Conservation (phyloP, 2,888 invertebrate species). For the Agapostemon virescens region DNA sequence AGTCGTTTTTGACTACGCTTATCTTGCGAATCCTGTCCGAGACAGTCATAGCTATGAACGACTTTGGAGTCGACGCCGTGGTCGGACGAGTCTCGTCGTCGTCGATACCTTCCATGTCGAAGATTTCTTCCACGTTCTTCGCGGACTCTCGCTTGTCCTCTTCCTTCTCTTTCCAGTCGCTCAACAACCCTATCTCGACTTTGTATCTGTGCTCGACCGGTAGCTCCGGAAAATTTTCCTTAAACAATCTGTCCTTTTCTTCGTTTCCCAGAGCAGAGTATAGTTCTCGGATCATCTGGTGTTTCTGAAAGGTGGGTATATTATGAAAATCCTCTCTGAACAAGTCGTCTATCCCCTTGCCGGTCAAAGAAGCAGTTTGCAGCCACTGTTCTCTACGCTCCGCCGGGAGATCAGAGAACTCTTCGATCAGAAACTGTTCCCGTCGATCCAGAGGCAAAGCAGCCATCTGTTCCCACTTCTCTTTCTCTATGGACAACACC, state of each 20-base stretch:
- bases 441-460: slow-evolving; percentile 76
- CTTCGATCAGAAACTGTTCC: slow-evolving; percentile 76
- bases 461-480: slow-evolving; percentile 79
- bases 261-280: slow-evolving; percentile 77
- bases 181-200: slow-evolving; percentile 81
- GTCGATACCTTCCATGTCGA: slow-evolving; percentile 86
- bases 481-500: slow-evolving; percentile 77
- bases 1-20: slow-evolving; percentile 84
- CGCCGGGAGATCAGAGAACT: slow-evolving; percentile 76
- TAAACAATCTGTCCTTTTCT: slow-evolving; percentile 77
- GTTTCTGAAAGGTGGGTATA: slow-evolving; percentile 76
- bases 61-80: slow-evolving; percentile 75
- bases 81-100: slow-evolving; percentile 75
- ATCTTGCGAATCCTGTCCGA: slow-evolving; percentile 84
- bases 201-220: slow-evolving; percentile 81
- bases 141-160: slow-evolving; percentile 72
- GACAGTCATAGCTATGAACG: slow-evolving; percentile 82
- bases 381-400: slow-evolving; percentile 78
- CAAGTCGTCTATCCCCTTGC: slow-evolving; percentile 77
- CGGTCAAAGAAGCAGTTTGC: slow-evolving; percentile 77
- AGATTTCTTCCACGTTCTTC: slow-evolving; percentile 83
- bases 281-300: slow-evolving; percentile 77
- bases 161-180: slow-evolving; percentile 81
- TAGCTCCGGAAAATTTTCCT: slow-evolving; percentile 78
- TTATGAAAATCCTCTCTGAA: slow-evolving; percentile 75